A percentile compares a stretch with the other conserved stretches of the same genome.
These are phyloP conservation scores for Meandrusa payeni DNA, from an alignment of 2,888 invertebrate species.

Conservation along the genomic window DNA sequence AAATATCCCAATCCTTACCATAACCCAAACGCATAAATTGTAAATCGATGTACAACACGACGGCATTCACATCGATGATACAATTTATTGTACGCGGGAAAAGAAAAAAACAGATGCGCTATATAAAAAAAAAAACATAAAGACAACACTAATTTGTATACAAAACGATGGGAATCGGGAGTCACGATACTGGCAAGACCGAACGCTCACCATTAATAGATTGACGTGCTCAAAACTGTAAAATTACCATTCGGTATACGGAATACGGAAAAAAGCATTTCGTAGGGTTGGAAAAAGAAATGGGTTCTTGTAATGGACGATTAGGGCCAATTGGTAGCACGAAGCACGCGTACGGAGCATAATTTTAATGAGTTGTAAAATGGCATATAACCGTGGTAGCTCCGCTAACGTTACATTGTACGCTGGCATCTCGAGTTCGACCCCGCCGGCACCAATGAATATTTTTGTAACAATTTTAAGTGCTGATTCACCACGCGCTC, in stretches of 20 bases:
- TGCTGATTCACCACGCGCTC: too few relatives aligned
- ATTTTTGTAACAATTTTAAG: too few relatives aligned
- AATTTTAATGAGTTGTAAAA: conserved; percentile 62
- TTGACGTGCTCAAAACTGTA: conserved; percentile 78
- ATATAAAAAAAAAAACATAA: conserved; percentile 37
- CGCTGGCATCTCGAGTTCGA: too few relatives aligned
- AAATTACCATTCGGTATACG: conserved; percentile 71
- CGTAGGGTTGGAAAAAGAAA: conserved; percentile 33
- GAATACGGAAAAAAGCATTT: conserved; percentile 49
- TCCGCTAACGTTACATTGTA: too few relatives aligned
- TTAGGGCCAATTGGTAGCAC: conserved; percentile 53
- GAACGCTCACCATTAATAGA: conserved; percentile 67
- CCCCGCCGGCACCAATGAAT: too few relatives aligned
- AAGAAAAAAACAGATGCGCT: conserved; percentile 29
- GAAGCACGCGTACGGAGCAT: conserved; percentile 43
- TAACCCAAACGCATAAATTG: conserved; percentile 24
- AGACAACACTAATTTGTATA: conserved; percentile 45
- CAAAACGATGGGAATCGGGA: conserved; percentile 41
- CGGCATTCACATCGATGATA: conserved; percentile 46
- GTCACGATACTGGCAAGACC: conserved; percentile 65
- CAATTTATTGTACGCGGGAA: conserved; percentile 21
- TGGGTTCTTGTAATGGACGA: conserved; percentile 49
- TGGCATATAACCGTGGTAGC: too few relatives aligned
- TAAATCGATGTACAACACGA: conserved; percentile 19
- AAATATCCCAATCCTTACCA: neutral